Base-by-base conservation (phyloP, 2,888 invertebrate species). In the Andrena bicolor region DNA sequence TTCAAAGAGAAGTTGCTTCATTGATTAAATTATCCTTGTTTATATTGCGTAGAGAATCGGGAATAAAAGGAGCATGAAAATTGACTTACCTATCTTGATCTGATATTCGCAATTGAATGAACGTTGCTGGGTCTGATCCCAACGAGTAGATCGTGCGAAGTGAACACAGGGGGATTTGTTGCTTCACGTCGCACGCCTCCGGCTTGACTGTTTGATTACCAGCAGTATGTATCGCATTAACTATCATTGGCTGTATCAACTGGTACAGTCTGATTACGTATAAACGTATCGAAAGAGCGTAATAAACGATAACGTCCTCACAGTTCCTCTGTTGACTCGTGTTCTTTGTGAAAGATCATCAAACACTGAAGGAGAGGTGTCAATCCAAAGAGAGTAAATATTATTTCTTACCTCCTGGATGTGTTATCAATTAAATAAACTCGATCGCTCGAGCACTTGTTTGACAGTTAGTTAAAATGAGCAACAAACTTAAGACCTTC, bases 241-340 rank as follows among this genome's bases (percentile, higher is more conserved):
- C 74, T 78, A 71, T 84, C 84, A 82, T 82, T 79, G 83, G 64
- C 71, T 74, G 32, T 80, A 76, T 80, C 83, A 82, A 76, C 35
- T 76, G 63, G 65, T 66, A 81, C 81, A 65, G 82, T 78, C 71
- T 65, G 81, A 71, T 81, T 82, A 74, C 71, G 65, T 35, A 13
- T 20, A 63, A 51, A 61, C 71, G 73, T 66, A 64, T 65, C 73
- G 23, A 13, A 10, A 35, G 28, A 82, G 70, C 56, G 32, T 61
- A 78, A 75, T 30, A 68, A 48, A 72, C 56, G 84, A 86, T 83
- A 82, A 80, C 56, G 58, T 56, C 23, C 58, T 5, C 35, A 5
- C 28, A 5, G 16, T 8, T 65, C 53, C 65, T 30, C 41, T 16
- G 16, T 41, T 41, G 41, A 41, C 41, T 41, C 16, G 41, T 41